Base-by-base conservation (phyloP, 2,888 invertebrate genomes). In the Rhabditoides inermis region DNA sequence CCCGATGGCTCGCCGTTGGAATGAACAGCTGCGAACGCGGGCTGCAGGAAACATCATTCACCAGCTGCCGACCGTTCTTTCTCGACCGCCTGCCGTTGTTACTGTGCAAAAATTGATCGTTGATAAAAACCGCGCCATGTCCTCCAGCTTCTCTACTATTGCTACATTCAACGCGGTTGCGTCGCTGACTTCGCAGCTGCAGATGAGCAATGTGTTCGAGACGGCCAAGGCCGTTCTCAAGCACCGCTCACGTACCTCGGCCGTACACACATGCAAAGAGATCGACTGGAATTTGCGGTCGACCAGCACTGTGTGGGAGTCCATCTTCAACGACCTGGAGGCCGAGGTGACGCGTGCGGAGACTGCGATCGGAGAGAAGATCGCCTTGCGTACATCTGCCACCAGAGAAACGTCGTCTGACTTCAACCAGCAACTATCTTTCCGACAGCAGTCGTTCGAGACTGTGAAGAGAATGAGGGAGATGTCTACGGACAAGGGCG, bases 251-350 rank as follows among this genome's bases (percentile, higher is more conserved):
- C 53, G 56, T 32, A 61, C 61, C 35, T 35, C 56, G n/a, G 56
- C 61, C n/a, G 48, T 49, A 25, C 54, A 58, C 48, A 59, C 58
- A n/a, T 56, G 57, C n/a, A 47, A 60, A 22, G 61, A 61, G 49
- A 59, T 61, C 37, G 55, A 64, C 40, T 61, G 61, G 60, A 64
- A 64, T 37, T 36, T 64, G 10, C 48, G 59, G 27, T 61, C 63
- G 20, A 56, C 60, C 7, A 55, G 56, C 26, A 56, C 69, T 0
- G 65, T 63, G 56, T 69, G 68, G 67, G 60, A 63, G 15, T 58
- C 64, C 1, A 54, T 70, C 25, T 51, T 69, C 18, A 62, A 58
- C 36, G 70, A 70, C 40, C 45, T 70, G 42, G 70, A 69, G 39
- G 60, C 65, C 7, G 62, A 65, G 18, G 50, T 69, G 1, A 63